Base-by-base conservation (phyloP, 2,113 vertebrate genomes). In the Tapirus terrestris region DNA sequence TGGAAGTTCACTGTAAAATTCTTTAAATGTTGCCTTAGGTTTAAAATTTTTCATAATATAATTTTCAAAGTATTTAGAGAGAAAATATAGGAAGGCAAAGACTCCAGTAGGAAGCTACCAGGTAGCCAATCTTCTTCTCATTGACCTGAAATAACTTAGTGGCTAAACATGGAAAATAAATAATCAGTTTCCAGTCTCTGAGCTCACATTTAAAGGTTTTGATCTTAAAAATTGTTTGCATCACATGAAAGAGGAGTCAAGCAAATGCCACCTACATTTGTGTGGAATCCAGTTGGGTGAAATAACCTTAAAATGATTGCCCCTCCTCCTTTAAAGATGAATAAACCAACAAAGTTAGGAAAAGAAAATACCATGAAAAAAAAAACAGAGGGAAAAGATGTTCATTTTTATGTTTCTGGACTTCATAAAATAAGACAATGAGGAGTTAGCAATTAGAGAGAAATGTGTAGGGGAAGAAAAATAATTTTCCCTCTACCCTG, bases 81-180 rank as follows among this genome's bases (percentile, higher is more conserved):
- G 77, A 95, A 93, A 95, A 90, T 72, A n/a, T 5, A 92, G 70
- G 60, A 60, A 36, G 51, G 58, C 20, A 75, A 90, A 51, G 33
- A 70, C 11, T 7, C 43, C 58, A 76, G 6, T 45, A 48, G 39
- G 53, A 90, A 93, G 8, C 3, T 73, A 76, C 11, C 10, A 87
- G 56, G 33, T 48, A 87, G 36, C 36, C 51, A 89, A 92, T 77
- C 29, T 63, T 89, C 58, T 77, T 83, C 25, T 75, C 73, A 72
- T 2, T 83, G 80, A 93, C 39, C 43, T 29, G 83, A 33, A 51
- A 56, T 25, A 79, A 39, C 25, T 87, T 79, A 79, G 14, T 65
- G 31, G 25, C 2, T 94, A 73, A 94, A 72, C 17, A 65, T n/a
- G 6, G n/a, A 72, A 83, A 95, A 7, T 8, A 72, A 83, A 63